These are phyloP conservation scores for Drosophila anceps DNA, from an alignment of 2,888 invertebrate species.

Conservation along the genomic window DNA sequence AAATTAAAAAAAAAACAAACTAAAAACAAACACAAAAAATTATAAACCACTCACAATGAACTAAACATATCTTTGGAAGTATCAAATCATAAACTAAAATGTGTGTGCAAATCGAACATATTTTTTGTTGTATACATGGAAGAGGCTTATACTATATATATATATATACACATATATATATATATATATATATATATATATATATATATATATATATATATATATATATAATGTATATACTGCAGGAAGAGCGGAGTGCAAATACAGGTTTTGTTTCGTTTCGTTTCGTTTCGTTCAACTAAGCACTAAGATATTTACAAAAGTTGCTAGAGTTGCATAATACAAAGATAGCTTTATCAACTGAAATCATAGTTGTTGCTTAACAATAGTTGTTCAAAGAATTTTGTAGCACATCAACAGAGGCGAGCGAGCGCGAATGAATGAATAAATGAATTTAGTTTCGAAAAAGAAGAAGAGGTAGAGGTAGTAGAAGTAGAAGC, in stretches of 20 bases:
- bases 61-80: conserved; percentile 80
- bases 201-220: conserved; percentile 1
- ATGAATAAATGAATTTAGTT: conserved; percentile 16
- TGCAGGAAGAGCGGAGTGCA: conserved; percentile 42
- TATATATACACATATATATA: neutral
- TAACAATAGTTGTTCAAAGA: conserved; percentile 4
- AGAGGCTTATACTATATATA: neutral
- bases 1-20: conserved; percentile 57
- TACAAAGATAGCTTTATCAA: conserved; percentile 17
- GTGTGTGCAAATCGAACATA: conserved; percentile 30
- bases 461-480: conserved; percentile 10
- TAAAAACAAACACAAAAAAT: conserved; percentile 50
- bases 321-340: conserved; percentile 7
- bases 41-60: conserved; percentile 44
- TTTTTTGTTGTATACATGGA: conserved; percentile 11
- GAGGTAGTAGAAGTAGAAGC: conserved; percentile 21
- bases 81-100: conserved; percentile 71
- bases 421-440: conserved; percentile 33
- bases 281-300: conserved; percentile 25
- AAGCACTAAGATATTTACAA: conserved; percentile 49
- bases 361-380: conserved; percentile 23
- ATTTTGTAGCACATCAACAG: conserved; percentile 28
- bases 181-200: too few species aligned
- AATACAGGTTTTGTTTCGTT: conserved; percentile 28
- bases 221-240: conserved; percentile 18